Evolutionary conservation across 2,797 vertebrate genomes (phyloP).

Genomic region (Esox lucius): DNA sequence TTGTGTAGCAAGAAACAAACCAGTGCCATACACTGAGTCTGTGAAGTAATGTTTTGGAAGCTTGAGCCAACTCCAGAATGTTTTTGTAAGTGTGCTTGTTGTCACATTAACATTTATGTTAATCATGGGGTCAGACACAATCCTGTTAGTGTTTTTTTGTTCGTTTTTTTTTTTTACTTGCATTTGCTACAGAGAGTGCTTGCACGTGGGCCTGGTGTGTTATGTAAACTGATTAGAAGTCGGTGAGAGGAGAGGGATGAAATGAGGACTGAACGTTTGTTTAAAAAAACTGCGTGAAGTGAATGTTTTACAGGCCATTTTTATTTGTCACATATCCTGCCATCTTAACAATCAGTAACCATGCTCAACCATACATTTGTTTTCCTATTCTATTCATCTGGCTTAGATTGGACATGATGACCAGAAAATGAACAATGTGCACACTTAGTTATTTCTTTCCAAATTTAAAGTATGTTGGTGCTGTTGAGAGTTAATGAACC

Average conservation of each 20-base stretch:
- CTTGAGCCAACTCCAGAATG: slow-evolving; percentile 8
- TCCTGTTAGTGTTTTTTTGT: background rate
- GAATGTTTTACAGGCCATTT: slow-evolving; percentile 6
- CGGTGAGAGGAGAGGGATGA: background rate
- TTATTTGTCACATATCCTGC: background rate
- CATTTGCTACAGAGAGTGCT: background rate
- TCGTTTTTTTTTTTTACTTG: background rate
- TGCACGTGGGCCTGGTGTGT: slow-evolving; percentile 9
- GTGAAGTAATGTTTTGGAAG: background rate
- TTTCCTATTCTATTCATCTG: slow-evolving; percentile 4
- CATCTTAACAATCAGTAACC: slow-evolving; percentile 3
- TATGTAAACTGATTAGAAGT: background rate
- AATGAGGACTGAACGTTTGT: slow-evolving; percentile 4
- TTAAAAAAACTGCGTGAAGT: background rate
- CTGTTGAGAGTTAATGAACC: slow-evolving; percentile 10
- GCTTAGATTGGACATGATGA: slow-evolving; percentile 6
- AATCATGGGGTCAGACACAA: slow-evolving; percentile 1
- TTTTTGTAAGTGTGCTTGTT: slow-evolving; percentile 9
- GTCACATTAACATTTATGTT: background rate
- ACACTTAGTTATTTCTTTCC: slow-evolving; percentile 11
- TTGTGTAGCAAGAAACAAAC: background rate
- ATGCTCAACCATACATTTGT: slow-evolving; percentile 6
- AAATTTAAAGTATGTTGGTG: slow-evolving; percentile 20
- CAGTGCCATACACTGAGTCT: background rate
- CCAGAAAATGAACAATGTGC: slow-evolving; percentile 18